phyloP scores from a whole-genome alignment of 2,113 vertebrate species.

The Pterocles burchelli region DNA sequence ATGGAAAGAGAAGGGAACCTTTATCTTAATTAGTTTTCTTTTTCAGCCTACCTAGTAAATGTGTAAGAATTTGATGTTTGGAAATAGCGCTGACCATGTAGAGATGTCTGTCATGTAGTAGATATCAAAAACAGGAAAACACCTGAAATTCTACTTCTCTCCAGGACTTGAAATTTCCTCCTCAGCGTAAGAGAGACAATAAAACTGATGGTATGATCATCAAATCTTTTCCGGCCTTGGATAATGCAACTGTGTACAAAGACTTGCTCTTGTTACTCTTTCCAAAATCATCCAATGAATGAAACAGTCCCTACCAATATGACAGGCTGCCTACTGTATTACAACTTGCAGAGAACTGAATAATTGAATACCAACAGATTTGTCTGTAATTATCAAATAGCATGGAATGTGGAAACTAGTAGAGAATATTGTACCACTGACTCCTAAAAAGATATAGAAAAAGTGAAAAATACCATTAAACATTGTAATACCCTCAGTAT shows the following conservation, averaged over 20 bases:
- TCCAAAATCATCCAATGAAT: not conserved
- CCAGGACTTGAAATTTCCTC: not conserved
- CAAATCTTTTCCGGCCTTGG: not conserved
- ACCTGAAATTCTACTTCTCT: not conserved
- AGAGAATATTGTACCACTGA: not conserved
- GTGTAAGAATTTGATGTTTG: not conserved
- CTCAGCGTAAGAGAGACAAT: not conserved
- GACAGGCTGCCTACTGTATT: not conserved
- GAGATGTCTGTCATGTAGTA: not conserved
- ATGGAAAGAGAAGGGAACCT: not conserved
- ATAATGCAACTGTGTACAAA: not conserved
- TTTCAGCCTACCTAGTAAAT: not conserved
- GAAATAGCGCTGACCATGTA: not conserved
- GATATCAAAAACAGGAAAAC: not conserved
- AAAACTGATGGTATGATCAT: not conserved
- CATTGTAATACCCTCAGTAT: not conserved
- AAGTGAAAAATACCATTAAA: not conserved
- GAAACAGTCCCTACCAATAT: not conserved
- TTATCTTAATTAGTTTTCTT: not conserved
- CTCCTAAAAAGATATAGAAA: not conserved
- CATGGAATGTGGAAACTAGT: not conserved
- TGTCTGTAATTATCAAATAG: not conserved
- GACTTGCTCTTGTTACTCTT: not conserved
- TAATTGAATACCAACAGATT: not conserved
- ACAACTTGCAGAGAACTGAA: not conserved